Base-by-base conservation (phyloP, 2,888 invertebrate genomes). In the Lypha dubia region DNA sequence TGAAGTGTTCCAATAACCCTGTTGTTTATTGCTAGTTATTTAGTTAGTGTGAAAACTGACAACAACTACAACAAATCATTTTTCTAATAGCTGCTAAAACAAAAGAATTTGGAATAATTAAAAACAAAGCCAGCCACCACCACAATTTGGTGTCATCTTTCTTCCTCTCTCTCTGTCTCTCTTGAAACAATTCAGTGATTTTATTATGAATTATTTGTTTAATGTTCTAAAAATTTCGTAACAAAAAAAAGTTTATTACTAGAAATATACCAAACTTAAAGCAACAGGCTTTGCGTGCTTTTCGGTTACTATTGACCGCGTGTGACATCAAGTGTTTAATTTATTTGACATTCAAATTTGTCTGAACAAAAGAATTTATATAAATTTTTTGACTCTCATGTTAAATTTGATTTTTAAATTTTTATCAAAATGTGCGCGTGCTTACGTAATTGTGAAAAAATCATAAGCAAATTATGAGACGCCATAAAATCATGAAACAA, bases 391-490 rank as follows among this genome's bases (percentile, higher is more conserved):
- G 11, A 41, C 20, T 62, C 20, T 62, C 56, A 67, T 44, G 13
- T 56, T 46, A 56, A 75, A 56, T 3, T 28, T 13, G 65, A 32
- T 13, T 67, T 67, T 53, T 24, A 15, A 28, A 32, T 11, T 17
- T 13, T 8, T 58, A 51, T 32, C n/a, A 53, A 83, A 86, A 71
- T 73, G 79, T 63, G 73, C 62, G 71, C 80, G 74, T 85, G 88
- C 87, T 90, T 89, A 90, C 90, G 90, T 90, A 90, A 90, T 88
- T 87, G 86, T 85, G 84, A 74, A 87, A 86, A 87, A 83, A 80
- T 67, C 20, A 46, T 71, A 35, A 71, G 53, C 44, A 20, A 79
- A 71, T 58, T 46, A 63, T 58, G 71, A 75, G 22, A 67, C 38
- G 28, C 35, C 56, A 24, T 60, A 77, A 46, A 65, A 24, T 51